These are phyloP conservation scores for Corythornis madagascariensis DNA, from an alignment of 2,113 vertebrate genomes.

Conservation along the genomic window DNA sequence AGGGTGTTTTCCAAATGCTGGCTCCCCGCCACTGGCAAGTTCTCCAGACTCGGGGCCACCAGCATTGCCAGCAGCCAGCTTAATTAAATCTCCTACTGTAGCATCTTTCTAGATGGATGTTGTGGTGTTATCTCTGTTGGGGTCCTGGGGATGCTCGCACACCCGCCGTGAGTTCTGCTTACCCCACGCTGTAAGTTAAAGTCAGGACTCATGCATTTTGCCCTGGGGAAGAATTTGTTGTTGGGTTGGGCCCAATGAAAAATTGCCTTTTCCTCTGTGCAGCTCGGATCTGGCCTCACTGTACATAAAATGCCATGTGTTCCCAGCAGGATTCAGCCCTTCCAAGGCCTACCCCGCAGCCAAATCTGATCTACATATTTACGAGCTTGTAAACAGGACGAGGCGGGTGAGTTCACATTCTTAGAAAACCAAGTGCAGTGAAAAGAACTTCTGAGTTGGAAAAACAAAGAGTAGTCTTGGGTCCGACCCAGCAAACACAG, in stretches of 20 bases:
- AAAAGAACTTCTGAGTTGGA: constrained; percentile 57
- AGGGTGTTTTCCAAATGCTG: neutral
- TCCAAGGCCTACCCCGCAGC: constrained; percentile 37
- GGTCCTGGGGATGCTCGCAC: neutral
- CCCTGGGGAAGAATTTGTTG: neutral
- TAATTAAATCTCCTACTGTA: neutral
- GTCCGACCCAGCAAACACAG: constrained; percentile 8
- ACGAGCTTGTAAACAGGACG: constrained; percentile 55
- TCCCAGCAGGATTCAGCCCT: constrained; percentile 55
- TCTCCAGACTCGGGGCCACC: neutral
- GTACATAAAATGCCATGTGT: constrained; percentile 28
- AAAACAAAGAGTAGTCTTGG: constrained; percentile 59
- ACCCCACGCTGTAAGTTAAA: fast-evolving
- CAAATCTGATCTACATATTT: constrained; percentile 61
- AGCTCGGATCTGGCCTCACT: neutral
- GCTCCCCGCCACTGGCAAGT: neutral
- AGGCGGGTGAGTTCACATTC: constrained; percentile 67
- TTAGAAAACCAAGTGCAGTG: constrained; percentile 60
- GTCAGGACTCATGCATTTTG: neutral
- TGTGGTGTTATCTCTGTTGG: neutral
- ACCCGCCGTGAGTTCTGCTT: neutral
- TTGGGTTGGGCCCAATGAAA: constrained; percentile 13
- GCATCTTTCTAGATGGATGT: neutral
- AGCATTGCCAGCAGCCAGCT: neutral
- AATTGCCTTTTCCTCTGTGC: constrained; percentile 34